phyloP scores from a whole-genome alignment of 2,113 vertebrate species.

The Perognathus longimembris region DNA sequence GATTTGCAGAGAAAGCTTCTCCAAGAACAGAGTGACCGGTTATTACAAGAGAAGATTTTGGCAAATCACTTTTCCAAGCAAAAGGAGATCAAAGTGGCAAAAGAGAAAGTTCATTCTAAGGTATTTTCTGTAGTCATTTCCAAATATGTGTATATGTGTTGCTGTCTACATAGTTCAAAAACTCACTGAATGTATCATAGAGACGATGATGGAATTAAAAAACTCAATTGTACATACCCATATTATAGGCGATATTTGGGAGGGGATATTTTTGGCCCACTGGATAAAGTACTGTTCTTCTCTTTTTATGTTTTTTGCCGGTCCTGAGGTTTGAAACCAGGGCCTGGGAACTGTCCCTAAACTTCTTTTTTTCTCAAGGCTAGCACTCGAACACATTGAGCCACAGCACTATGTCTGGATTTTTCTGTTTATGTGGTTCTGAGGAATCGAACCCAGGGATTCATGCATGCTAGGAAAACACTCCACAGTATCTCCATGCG shows the following conservation, averaged over 20 bases:
- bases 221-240: not conserved
- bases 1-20: slow-evolving; percentile 90
- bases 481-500: not conserved
- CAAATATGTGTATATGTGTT: not conserved
- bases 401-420: too few species aligned
- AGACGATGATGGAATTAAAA: not conserved
- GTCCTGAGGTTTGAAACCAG: too few species aligned
- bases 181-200: not conserved
- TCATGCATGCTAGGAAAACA: not conserved
- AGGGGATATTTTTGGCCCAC: not conserved
- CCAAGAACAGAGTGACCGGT: slow-evolving; percentile 90
- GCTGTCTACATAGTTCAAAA: not conserved
- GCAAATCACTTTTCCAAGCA: slow-evolving; percentile 86
- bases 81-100: slow-evolving; percentile 89
- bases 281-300: not conserved
- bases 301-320: too few species aligned
- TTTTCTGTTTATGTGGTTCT: too few species aligned
- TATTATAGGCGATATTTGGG: not conserved
- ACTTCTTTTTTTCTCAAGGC: too few species aligned
- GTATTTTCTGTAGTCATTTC: slow-evolving; percentile 80
- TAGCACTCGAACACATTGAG: too few species aligned
- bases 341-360: too few species aligned
- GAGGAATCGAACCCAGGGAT: too few species aligned
- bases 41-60: slow-evolving; percentile 87
- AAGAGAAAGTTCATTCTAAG: slow-evolving; percentile 86